Conservation (phyloP, 2,797 vertebrate genomes). For the Podarcis lilfordi region DNA sequence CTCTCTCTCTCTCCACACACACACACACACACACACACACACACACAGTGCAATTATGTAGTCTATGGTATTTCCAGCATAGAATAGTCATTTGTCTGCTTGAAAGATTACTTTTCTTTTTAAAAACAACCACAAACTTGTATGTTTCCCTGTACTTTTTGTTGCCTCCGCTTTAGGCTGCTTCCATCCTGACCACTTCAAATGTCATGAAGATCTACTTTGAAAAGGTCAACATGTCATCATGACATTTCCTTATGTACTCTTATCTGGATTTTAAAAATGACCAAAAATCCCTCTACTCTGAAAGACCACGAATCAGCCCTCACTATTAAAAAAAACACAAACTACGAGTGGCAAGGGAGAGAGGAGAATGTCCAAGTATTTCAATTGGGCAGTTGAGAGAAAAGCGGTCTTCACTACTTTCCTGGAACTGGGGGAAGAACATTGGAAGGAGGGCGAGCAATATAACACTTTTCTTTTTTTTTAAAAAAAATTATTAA, state of each 20-base stretch:
- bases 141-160: slow-evolving; percentile 1
- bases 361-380: background rate
- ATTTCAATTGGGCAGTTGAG: background rate
- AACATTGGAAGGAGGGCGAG: background rate
- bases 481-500: too few species aligned
- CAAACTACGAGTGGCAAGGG: too few species aligned
- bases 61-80: background rate
- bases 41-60: background rate
- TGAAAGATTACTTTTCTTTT: background rate
- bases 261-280: background rate
- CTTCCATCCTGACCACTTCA: slow-evolving; percentile 8
- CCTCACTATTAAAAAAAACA: too few species aligned
- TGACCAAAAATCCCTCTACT: background rate
- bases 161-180: background rate
- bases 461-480: background rate
- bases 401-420: background rate
- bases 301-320: background rate
- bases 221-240: slow-evolving; percentile 40
- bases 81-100: background rate
- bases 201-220: slow-evolving; percentile 31
- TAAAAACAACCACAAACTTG: background rate
- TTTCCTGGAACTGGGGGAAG: background rate
- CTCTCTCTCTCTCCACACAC: too few species aligned
- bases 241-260: slow-evolving; percentile 23
- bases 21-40: too few species aligned